Evolutionary conservation across 2,888 invertebrate species (phyloP), one percentile per base, ranked within the genome.

Genomic region (Dasysyrphus albostriatus): DNA sequence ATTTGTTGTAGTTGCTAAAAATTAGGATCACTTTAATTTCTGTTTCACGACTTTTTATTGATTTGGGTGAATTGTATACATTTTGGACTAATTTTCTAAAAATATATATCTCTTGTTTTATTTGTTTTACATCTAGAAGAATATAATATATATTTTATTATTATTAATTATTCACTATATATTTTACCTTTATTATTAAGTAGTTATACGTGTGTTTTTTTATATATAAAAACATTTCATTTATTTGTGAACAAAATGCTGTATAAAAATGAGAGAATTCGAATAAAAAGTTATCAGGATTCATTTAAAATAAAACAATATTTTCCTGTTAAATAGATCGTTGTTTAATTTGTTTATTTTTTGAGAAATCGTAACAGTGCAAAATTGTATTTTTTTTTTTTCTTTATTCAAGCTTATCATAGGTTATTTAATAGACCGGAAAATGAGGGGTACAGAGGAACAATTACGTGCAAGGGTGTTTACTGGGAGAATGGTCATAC

Each of bases 141-240:
- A 70, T 70, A 70, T 61, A 69, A 54, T 54, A 61, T 29, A 44
- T 63, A 54, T 58, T 65, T 49, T 19, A 59, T 63, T 34, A 58
- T 47, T 10, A 58, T 56, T 59, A 67, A 49, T 59, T 74, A 65
- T 67, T 65, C 65, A 42, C 51, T 59, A 37, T 51, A 59, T 67
- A 74, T 58, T 65, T 67, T 59, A 67, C n/a, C 58, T 59, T 1
- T 65, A 79, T 39, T 49, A 29, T 67, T 74, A 80, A 67, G 67
- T 74, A 79, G 29, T 65, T 67, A 61, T 61, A 69, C 39, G 16
- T 29, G 54, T 54, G 12, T 67, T 76, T 78, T 59, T 59, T 42
- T 58, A 76, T 72, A 54, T 74, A 74, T 74, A 54, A 29, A 63
- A 32, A 54, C 29, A 74, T 56, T 61, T 58, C 44, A 58, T n/a